A percentile compares a stretch with the other conserved stretches of the same genome.
Evolutionary conservation across 2,888 invertebrate genomes (phyloP).

Genomic region (Tridacna gigas): DNA sequence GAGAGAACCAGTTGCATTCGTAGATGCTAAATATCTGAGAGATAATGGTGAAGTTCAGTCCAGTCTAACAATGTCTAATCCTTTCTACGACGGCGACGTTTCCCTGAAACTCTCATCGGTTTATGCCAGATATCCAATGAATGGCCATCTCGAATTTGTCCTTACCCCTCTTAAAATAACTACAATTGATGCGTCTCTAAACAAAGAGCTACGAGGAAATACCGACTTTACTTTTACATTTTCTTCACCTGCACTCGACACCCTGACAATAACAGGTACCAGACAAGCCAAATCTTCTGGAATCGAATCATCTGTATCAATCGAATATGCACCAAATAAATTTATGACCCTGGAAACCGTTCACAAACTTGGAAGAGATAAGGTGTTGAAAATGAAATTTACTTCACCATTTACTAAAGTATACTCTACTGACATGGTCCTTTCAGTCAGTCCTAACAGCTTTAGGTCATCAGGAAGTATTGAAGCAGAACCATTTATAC

Average conservation of each 20-base stretch:
- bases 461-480: conserved; percentile 26
- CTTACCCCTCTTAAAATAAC: conserved; percentile 37
- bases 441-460: conserved; percentile 3
- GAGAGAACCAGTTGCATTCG: conserved; percentile 49
- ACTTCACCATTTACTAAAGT: conserved; percentile 41
- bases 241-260: conserved; percentile 37
- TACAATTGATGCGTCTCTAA: conserved; percentile 37
- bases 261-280: conserved; percentile 40
- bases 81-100: conserved; percentile 54
- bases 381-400: conserved; percentile 32
- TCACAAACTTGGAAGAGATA: conserved; percentile 2
- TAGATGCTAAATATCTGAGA: conserved; percentile 57
- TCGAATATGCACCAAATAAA: conserved; percentile 19
- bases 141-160: conserved; percentile 65
- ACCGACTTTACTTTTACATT: conserved; percentile 43
- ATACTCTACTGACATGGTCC: conserved; percentile 21
- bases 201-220: conserved; percentile 25
- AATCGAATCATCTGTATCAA: conserved; percentile 7
- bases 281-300: background rate
- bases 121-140: conserved; percentile 61
- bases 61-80: conserved; percentile 56
- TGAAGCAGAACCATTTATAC: conserved; percentile 44
- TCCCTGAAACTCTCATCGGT: conserved; percentile 54
- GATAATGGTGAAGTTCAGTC: conserved; percentile 46
- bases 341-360: conserved; percentile 25